phyloP scores from a whole-genome alignment of 2,888 invertebrate species.

The Ramazzottius varieornatus region DNA sequence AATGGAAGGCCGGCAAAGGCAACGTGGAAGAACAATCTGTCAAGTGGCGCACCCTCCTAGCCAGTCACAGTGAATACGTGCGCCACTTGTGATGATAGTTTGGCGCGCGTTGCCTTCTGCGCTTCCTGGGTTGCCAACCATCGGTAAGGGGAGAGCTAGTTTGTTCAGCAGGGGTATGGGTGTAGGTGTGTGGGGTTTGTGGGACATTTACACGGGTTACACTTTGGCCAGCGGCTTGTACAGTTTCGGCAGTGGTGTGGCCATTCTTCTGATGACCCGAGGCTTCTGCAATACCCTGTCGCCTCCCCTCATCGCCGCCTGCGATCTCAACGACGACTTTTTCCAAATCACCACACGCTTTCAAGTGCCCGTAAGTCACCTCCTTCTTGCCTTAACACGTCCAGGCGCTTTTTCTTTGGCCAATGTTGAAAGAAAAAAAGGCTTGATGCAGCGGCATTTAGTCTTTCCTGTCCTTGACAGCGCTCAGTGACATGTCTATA shows the following conservation, averaged over 20 bases:
- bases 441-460: not conserved
- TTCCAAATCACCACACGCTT: not conserved
- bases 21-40: no score
- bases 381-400: no score
- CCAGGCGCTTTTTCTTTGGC: no score
- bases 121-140: no score
- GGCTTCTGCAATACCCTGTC: not conserved
- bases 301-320: not conserved
- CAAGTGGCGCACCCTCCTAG: no score
- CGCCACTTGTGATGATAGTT: no score
- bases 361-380: not conserved
- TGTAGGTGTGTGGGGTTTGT: not conserved
- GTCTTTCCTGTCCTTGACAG: not conserved
- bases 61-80: no score
- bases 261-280: not conserved
- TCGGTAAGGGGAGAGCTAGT: no score
- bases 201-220: not conserved
- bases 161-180: no score
- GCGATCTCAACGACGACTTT: not conserved
- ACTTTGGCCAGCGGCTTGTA: not conserved
- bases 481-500: not conserved
- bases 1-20: no score
- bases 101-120: no score
- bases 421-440: no score
- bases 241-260: not conserved